Evolutionary conservation across 1,140 invertebrate species (phyloP).

Genomic region (Aphidius ervi): DNA sequence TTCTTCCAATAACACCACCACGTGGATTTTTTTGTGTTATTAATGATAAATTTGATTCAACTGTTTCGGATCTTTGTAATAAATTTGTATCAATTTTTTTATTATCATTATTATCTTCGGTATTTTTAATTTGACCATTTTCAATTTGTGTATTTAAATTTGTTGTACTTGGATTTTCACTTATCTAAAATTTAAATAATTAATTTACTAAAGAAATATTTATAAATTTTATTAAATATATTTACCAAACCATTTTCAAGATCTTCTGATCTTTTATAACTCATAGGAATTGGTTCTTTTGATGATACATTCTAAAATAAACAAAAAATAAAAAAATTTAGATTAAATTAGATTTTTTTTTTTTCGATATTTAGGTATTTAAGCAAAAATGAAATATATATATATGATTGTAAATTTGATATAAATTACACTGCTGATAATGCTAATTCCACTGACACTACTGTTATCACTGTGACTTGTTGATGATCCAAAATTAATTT

Average conservation of each 20-base stretch:
- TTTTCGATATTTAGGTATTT: neutral
- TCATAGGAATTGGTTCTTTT: conserved; percentile 34
- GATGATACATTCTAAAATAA: conserved; percentile 31
- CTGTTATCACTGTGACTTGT: conserved; percentile 32
- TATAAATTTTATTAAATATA: neutral
- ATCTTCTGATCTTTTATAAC: conserved; percentile 37
- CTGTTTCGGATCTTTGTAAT: conserved; percentile 22
- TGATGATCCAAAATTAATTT: conserved; percentile 39
- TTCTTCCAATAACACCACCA: conserved; percentile 43
- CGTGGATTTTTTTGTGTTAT: conserved; percentile 34
- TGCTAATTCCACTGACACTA: conserved; percentile 22
- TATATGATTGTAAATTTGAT: neutral
- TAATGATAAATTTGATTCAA: conserved; percentile 25
- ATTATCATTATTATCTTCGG: conserved; percentile 2
- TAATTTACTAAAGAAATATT: neutral
- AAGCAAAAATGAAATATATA: no score
- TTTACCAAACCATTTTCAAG: conserved; percentile 33
- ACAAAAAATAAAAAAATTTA: neutral
- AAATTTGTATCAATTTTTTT: conserved; percentile 26
- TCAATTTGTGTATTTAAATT: neutral
- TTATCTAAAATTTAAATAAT: neutral
- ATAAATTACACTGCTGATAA: conserved; percentile 18
- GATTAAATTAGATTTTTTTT: neutral
- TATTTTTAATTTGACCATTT: no score
- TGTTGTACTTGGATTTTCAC: neutral